Evolutionary conservation across 64 coral and sea anemone genomes (phyloP).

Genomic region (Stichodactyla mertensii): DNA sequence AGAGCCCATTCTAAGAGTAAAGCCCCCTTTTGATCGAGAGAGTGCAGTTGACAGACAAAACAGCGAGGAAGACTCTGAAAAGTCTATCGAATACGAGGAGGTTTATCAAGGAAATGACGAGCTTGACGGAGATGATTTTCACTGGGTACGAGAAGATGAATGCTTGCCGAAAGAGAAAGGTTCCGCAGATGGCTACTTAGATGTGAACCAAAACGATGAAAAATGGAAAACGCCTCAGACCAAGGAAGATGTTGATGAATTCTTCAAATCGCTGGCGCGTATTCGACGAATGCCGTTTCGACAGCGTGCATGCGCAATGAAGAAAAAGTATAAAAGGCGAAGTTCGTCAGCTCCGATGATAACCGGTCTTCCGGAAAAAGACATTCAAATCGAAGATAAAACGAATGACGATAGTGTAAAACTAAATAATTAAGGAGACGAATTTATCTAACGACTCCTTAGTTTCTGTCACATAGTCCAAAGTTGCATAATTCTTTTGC

Average conservation of each 20-base stretch:
- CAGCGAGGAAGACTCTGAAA: not conserved
- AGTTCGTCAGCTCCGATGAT: slow-evolving; percentile 1
- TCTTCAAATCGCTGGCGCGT: not conserved
- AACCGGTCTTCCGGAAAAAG: not conserved
- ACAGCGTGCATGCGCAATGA: slow-evolving; percentile 22
- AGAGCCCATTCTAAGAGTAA: not conserved
- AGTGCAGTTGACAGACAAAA: not conserved
- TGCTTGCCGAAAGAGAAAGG: not conserved
- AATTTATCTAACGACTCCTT: too few relatives aligned
- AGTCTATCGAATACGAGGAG: not conserved
- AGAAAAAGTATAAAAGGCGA: slow-evolving; percentile 1
- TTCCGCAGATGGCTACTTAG: not conserved
- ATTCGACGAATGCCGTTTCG: slow-evolving; percentile 7
- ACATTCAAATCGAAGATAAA: not conserved
- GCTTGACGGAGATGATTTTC: not conserved
- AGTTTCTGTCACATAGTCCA: too few relatives aligned
- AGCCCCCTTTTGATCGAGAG: not conserved
- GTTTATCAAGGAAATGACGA: not conserved
- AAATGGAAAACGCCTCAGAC: not conserved
- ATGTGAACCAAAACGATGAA: not conserved
- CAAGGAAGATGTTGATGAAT: not conserved
- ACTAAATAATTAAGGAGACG: too few relatives aligned
- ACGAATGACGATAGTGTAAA: too few relatives aligned
- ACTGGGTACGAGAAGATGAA: slow-evolving; percentile 6
- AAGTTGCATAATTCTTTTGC: too few relatives aligned